phyloP scores from a whole-genome alignment of 2,797 vertebrate genomes.

The Lemur catta region DNA sequence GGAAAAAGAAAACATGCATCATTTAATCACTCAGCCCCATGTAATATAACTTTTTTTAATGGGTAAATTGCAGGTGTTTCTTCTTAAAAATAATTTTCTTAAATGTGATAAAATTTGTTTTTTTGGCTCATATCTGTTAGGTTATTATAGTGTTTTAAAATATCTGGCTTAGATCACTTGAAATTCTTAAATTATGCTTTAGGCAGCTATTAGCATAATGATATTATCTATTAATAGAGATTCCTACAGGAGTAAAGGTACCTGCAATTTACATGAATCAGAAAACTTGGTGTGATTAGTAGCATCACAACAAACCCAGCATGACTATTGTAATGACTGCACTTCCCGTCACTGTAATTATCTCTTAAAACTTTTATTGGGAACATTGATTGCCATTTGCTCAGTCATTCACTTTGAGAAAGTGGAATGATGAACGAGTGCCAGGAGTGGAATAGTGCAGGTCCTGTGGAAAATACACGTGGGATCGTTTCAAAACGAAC shows the following conservation, averaged over 20 bases:
- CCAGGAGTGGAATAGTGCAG: conserved; percentile 49
- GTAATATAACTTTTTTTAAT: not conserved
- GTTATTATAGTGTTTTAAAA: conserved; percentile 67
- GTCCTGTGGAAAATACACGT: not conserved
- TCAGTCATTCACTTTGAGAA: conserved; percentile 71
- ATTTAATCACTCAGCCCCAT: not conserved
- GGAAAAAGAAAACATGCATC: conserved; percentile 27
- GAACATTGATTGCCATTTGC: conserved; percentile 76
- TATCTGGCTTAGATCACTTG: conserved; percentile 57
- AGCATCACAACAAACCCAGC: conserved; percentile 73
- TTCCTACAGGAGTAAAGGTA: conserved; percentile 56
- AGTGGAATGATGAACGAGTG: conserved; percentile 50
- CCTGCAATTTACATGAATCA: conserved; percentile 67
- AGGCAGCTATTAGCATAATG: conserved; percentile 69
- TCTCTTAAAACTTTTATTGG: conserved; percentile 75
- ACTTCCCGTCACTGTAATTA: conserved; percentile 74
- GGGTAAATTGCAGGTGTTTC: conserved; percentile 52
- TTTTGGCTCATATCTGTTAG: conserved; percentile 61
- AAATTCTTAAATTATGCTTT: conserved; percentile 63
- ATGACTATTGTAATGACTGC: conserved; percentile 58
- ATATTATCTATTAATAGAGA: conserved; percentile 70
- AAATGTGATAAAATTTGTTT: conserved; percentile 53
- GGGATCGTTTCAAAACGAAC: not conserved
- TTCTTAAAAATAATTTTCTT: conserved; percentile 68
- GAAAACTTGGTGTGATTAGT: conserved; percentile 73